Base-by-base conservation (phyloP, 2,113 vertebrate species). In the Athene cunicularia region DNA sequence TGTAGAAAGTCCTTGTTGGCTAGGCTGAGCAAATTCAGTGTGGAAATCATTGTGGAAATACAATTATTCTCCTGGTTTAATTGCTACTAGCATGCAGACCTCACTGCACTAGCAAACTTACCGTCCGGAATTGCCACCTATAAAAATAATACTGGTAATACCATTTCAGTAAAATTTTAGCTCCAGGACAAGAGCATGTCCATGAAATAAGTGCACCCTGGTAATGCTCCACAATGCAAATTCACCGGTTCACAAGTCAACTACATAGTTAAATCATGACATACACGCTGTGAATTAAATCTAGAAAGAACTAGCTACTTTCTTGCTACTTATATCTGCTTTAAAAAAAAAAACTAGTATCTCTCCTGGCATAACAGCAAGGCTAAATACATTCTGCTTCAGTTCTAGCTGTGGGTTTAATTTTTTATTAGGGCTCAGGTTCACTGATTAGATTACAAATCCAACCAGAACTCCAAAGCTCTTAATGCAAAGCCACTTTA, bases 391-490 rank as follows among this genome's bases (percentile, higher is more conserved):
- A 58, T 82, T 75, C 49, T 67, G 50, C 74, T 88, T 82, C 71
- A 17, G 1, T 41, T 76, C 66, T 71, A 64, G 60, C 59, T 84
- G 55, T 12, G 60, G 67, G 60, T 52, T 88, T 91, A 60, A 56
- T 90, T 80, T 88, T 95, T 93, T 76, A 95, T 88, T 81, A 88
- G 53, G 63, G 64, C 35, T 94, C 74, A 84, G 24, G 59, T 93
- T 96, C 20, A 55, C 35, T 7, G 23, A 73, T 88, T 80, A 93
- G 74, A 91, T 95, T 89, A 90, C 86, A 87, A 95, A 94, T 91
- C 45, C 64, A 95, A 41, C 14, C 66, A 89, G 73, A 91, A 82
- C 72, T 90, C 43, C 41, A 80, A 77, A 74, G 35, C 76, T 22
- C 73, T 32, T 74, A 71, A 68, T 17, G n/a, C 18, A 83, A 88